phyloP scores from a whole-genome alignment of 2,888 invertebrate genomes.

The Coelinius sp. region DNA sequence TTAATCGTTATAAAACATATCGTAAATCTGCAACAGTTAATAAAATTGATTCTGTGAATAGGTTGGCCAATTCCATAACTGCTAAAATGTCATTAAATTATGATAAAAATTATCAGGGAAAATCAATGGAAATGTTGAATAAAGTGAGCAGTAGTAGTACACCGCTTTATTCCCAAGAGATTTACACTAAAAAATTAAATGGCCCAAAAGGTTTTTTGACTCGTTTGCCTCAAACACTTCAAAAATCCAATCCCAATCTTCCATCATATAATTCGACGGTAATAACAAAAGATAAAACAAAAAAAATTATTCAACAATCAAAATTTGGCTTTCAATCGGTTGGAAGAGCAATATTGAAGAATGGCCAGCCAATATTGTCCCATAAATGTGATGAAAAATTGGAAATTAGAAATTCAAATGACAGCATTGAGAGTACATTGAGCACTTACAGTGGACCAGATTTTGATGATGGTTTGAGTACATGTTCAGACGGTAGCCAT shows the following conservation, averaged over 20 bases:
- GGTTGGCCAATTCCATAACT: background rate
- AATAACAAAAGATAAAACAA: slow-evolving; percentile 34
- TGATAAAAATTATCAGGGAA: slow-evolving; percentile 23
- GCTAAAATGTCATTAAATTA: slow-evolving; percentile 14
- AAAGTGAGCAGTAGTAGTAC: background rate
- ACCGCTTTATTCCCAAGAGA: slow-evolving; percentile 42
- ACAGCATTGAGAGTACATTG: slow-evolving; percentile 66
- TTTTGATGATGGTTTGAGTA: slow-evolving; percentile 64
- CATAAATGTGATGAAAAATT: slow-evolving; percentile 53
- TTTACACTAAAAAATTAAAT: slow-evolving; percentile 50
- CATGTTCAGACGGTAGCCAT: slow-evolving; percentile 63
- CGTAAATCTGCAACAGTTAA: slow-evolving; percentile 48
- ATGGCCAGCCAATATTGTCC: slow-evolving; percentile 51
- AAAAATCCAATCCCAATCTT: slow-evolving; percentile 68
- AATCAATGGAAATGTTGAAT: slow-evolving; percentile 43
- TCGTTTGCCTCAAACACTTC: slow-evolving; percentile 62
- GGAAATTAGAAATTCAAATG: slow-evolving; percentile 60
- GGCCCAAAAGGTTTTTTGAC: slow-evolving; percentile 56
- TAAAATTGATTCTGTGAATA: slow-evolving; percentile 15
- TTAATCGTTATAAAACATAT: slow-evolving; percentile 59
- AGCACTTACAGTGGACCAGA: slow-evolving; percentile 68
- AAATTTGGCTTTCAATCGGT: slow-evolving; percentile 55
- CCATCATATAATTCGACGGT: slow-evolving; percentile 55
- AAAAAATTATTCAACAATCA: slow-evolving; percentile 40
- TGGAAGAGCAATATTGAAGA: slow-evolving; percentile 54